Percentiles rank a stretch among this genome's conserved stretches.
These are phyloP conservation scores for Trachythela sp. DNA, from an alignment of 64 coral and sea anemone species.

Conservation along the genomic window DNA sequence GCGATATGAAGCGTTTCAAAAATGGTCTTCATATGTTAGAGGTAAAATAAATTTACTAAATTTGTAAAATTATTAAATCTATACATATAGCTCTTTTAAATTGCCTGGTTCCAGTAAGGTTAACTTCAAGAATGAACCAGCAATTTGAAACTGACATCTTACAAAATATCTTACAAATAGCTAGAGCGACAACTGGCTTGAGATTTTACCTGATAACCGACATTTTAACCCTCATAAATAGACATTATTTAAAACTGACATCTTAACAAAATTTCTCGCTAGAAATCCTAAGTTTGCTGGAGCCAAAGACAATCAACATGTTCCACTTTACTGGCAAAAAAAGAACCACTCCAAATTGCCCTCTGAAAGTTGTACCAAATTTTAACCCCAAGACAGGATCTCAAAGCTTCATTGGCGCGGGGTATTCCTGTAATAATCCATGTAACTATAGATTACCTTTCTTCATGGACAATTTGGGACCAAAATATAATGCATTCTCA, in stretches of 20 bases:
- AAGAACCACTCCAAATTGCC: slow-evolving; percentile 70
- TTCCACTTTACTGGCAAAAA: slow-evolving; percentile 78
- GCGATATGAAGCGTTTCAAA: slow-evolving; percentile 73
- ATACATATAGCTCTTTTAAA: neutral
- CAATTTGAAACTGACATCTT: too few species aligned
- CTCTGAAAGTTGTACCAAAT: slow-evolving; percentile 80
- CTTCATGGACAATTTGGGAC: slow-evolving; percentile 83
- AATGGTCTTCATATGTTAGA: slow-evolving; percentile 47
- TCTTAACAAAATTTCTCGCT: too few species aligned
- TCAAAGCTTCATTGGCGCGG: slow-evolving; percentile 59
- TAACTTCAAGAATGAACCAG: too few species aligned
- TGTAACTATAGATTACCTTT: slow-evolving; percentile 72
- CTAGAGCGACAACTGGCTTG: too few species aligned
- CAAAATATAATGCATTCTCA: slow-evolving; percentile 83
- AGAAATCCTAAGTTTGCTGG: slow-evolving; percentile 65
- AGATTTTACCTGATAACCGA: too few species aligned
- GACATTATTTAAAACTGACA: too few species aligned
- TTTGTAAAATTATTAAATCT: too few species aligned
- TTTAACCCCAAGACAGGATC: slow-evolving; percentile 82
- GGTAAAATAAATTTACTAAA: neutral
- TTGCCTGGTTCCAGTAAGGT: neutral
- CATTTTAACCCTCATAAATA: too few species aligned
- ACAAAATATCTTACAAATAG: too few species aligned
- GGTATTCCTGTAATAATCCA: slow-evolving; percentile 35
- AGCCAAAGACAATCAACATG: slow-evolving; percentile 61